Conservation (phyloP, 2,113 vertebrate species). For the Dipodomys spectabilis region DNA sequence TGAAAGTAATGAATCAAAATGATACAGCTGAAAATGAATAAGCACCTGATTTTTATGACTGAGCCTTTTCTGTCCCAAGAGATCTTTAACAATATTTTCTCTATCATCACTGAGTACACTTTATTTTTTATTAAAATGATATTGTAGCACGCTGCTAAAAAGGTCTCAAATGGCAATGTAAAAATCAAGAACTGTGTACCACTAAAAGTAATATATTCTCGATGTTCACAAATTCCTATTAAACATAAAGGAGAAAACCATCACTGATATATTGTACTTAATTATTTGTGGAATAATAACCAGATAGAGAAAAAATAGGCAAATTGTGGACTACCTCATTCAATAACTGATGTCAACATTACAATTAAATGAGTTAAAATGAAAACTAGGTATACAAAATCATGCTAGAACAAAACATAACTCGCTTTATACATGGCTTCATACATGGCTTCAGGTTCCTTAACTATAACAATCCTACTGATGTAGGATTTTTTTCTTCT, state of each 20-base stretch:
- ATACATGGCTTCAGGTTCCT: slow-evolving; percentile 63
- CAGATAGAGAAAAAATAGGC: slow-evolving; percentile 74
- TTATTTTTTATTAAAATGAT: slow-evolving; percentile 81
- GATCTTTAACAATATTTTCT: slow-evolving; percentile 83
- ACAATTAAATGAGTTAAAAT: slow-evolving; percentile 71
- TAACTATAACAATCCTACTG: slow-evolving; percentile 51
- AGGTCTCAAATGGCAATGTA: slow-evolving; percentile 78
- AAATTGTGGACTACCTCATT: slow-evolving; percentile 87
- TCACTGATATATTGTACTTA: slow-evolving; percentile 81
- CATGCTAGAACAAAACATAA: slow-evolving; percentile 64
- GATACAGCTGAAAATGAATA: slow-evolving; percentile 79
- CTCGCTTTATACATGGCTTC: slow-evolving; percentile 66
- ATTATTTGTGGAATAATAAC: slow-evolving; percentile 75
- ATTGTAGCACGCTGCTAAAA: slow-evolving; percentile 80
- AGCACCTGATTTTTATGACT: slow-evolving; percentile 78
- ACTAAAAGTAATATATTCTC: slow-evolving; percentile 80
- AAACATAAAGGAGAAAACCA: slow-evolving; percentile 78
- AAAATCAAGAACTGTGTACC: slow-evolving; percentile 81
- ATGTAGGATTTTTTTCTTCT: background rate
- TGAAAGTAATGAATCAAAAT: slow-evolving; percentile 78
- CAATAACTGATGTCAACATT: slow-evolving; percentile 75
- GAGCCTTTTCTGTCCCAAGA: slow-evolving; percentile 83
- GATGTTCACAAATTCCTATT: slow-evolving; percentile 80
- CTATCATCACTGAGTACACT: slow-evolving; percentile 79
- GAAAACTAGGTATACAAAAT: slow-evolving; percentile 67